Evolutionary conservation across 2,113 vertebrate species (phyloP).

Genomic region (Dolichallabes microphthalmus): DNA sequence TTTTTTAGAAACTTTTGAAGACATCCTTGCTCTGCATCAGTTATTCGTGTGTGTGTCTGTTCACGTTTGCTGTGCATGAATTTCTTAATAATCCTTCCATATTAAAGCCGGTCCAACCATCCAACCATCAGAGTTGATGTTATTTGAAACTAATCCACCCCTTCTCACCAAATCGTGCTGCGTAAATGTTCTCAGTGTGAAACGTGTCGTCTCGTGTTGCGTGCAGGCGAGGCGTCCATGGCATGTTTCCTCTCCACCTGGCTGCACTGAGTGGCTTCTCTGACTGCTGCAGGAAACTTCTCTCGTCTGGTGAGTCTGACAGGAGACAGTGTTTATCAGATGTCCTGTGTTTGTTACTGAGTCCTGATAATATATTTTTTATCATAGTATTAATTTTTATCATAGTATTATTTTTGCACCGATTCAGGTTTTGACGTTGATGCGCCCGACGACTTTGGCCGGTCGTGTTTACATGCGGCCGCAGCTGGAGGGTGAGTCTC

Average conservation of each 20-base stretch:
- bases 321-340: background rate
- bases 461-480: slow-evolving; percentile 98
- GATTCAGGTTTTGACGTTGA: slow-evolving; percentile 92
- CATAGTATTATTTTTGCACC: background rate
- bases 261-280: slow-evolving; percentile 98
- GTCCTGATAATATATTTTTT: background rate
- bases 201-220: background rate
- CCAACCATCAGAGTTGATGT: background rate
- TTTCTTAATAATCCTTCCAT: background rate
- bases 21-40: too few relatives aligned
- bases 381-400: background rate
- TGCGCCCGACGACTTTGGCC: slow-evolving; percentile 96
- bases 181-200: background rate
- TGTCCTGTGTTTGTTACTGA: background rate
- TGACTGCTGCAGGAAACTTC: slow-evolving; percentile 96
- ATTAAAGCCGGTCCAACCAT: background rate
- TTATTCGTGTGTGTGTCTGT: background rate
- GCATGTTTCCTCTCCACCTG: slow-evolving; percentile 98
- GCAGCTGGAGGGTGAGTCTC: slow-evolving; percentile 92
- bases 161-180: background rate
- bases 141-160: background rate
- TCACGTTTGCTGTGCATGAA: background rate
- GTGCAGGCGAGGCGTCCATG: slow-evolving; percentile 89
- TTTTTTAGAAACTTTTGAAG: too few relatives aligned
- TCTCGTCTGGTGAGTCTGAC: slow-evolving; percentile 84